Evolutionary conservation across 2,888 invertebrate genomes (phyloP), one percentile per base, ranked within the genome.

Genomic region (Griposia aprilina): DNA sequence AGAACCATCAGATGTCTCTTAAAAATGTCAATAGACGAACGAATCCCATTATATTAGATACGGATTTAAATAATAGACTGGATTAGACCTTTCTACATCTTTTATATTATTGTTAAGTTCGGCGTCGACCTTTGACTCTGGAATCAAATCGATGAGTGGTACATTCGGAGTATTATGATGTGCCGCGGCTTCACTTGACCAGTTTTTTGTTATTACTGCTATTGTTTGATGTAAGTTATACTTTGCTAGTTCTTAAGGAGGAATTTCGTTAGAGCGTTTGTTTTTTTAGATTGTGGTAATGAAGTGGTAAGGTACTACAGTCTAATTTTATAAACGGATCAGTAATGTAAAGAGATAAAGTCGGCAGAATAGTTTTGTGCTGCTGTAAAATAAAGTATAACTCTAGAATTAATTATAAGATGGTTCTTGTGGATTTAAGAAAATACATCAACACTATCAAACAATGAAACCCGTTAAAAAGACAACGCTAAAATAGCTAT

Each of bases 151-250:
- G 92, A 94, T 94, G 96, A 95, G 94, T 94, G 93, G 94, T 91
- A 93, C 92, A 87, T 90, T 93, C 92, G 93, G 93, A 88, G 93
- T 92, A 92, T 93, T 93, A 93, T 92, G 93, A 92, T 92, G 67
- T 74, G 90, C 92, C 87, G 89, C 90, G 91, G 92, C 93, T 94
- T 94, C 94, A 93, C 93, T 92, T 92, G 87, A 91, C 79, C 74
- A 91, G 93, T 91, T 94, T 94, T 93, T 93, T 91, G 94, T 91
- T 94, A 94, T 95, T 94, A 94, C 93, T 87, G 89, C 96, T 92
- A 96, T 96, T 96, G 96, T 96, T 95, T 95, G 94, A 91, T 89
- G 94, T 93, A 93, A 94, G 91, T 89, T 93, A 94, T 93, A 94
- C 93, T 92, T 92, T 91, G 90, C 91, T 87, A 83, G 81, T 65